Percentiles rank a stretch among this genome's conserved stretches.
phyloP scores from a whole-genome alignment of 2,113 vertebrate species.

The Spea bombifrons region DNA sequence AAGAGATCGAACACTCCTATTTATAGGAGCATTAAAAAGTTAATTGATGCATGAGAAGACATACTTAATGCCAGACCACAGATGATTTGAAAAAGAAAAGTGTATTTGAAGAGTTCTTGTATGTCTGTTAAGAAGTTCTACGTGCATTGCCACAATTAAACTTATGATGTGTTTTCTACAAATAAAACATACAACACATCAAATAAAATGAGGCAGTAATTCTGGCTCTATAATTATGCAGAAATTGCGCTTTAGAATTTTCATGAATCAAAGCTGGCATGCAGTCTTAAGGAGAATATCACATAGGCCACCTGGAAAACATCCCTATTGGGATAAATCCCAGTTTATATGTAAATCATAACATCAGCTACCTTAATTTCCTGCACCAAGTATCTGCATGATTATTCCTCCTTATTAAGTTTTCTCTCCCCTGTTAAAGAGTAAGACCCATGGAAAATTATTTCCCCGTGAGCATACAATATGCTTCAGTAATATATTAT shows the following conservation, averaged over 20 bases:
- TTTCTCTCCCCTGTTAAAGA: too few species aligned
- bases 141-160: not conserved
- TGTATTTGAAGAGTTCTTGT: not conserved
- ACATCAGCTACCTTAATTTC: too few species aligned
- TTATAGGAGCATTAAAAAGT: not conserved
- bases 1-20: too few species aligned
- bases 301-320: not conserved
- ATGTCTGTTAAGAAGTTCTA: not conserved
- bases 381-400: too few species aligned
- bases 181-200: not conserved
- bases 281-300: not conserved
- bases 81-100: not conserved
- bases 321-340: slow-evolving; percentile 4
- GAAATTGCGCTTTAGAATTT: not conserved
- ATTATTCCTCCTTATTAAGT: too few species aligned
- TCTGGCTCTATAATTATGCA: not conserved
- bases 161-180: not conserved
- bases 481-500: too few species aligned
- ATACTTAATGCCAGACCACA: not conserved
- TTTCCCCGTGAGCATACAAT: too few species aligned
- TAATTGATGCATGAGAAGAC: not conserved
- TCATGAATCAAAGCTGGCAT: not conserved
- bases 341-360: not conserved
- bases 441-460: too few species aligned
- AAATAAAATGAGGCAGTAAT: not conserved